phyloP scores from a whole-genome alignment of 2,113 vertebrate species.

The Poeciliopsis prolifica region DNA sequence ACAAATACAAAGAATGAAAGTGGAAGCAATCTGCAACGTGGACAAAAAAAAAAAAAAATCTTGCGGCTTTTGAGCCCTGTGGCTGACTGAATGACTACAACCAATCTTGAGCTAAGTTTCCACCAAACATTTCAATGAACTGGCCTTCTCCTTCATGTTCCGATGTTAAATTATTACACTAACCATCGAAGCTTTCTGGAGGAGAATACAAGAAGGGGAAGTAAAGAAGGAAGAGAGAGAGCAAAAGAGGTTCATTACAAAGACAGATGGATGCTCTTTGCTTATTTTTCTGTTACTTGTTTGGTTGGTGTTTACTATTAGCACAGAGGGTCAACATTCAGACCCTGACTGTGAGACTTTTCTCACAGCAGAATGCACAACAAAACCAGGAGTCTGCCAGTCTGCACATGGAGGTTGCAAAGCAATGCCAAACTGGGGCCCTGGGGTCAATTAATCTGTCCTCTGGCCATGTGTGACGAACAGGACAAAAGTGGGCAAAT shows the following conservation, averaged over 20 bases:
- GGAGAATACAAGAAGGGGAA: conserved; percentile 19
- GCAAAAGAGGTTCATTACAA: conserved; percentile 53
- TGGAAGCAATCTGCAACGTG: conserved; percentile 18
- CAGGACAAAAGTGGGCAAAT: conserved; percentile 22
- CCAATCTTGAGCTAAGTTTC: conserved; percentile 59
- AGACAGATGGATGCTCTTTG: conserved; percentile 27
- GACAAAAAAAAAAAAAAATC: conserved; percentile 3
- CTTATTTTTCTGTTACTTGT: conserved; percentile 61
- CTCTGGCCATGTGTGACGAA: conserved; percentile 35
- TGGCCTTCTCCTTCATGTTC: conserved; percentile 53
- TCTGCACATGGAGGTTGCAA: conserved; percentile 57
- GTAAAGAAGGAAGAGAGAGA: conserved; percentile 8
- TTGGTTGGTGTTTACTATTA: conserved; percentile 71
- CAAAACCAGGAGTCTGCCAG: conserved; percentile 66
- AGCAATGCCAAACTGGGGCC: conserved; percentile 47
- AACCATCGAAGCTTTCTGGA: conserved; percentile 45
- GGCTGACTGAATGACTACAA: conserved; percentile 53
- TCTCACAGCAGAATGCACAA: conserved; percentile 42
- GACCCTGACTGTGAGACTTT: conserved; percentile 54
- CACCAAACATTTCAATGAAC: conserved; percentile 56
- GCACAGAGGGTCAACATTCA: conserved; percentile 71
- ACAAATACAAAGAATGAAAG: conserved; percentile 39
- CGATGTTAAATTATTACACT: conserved; percentile 49
- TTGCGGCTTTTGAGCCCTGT: conserved; percentile 39
- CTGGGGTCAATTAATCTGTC: conserved; percentile 31